Evolutionary conservation across 2,797 vertebrate species (phyloP), one percentile per base, ranked within the genome.

Genomic region (Sebastes taczanowskii): DNA sequence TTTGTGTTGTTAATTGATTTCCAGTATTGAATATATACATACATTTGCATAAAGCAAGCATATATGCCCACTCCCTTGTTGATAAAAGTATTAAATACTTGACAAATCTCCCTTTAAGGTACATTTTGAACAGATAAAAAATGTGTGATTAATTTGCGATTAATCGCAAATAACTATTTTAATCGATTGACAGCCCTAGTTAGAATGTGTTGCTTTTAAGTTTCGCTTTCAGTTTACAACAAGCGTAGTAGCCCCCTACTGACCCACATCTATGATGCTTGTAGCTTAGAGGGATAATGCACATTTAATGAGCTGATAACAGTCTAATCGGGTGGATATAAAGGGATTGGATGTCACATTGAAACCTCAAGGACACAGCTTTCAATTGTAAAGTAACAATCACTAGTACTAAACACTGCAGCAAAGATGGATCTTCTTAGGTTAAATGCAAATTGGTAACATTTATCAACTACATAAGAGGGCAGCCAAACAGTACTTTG

Each of bases 401-500:
- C 59, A 53, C 32, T 4, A 10, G 38, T 32, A 32, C n/a, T 74
- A 59, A 66, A 76, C 52, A 46, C 27, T 38, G 59, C 66, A 83
- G 56, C 64, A 80, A 63, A 60, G 6, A 62, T 67, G 67, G 64
- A 62, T 81, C 61, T 81, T 76, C 66, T 71, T 74, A 76, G 16
- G 30, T 76, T 65, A 22, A 63, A 71, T 52, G 77, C 77, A 86
- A 88, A 81, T 23, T 89, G 70, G 72, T 64, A 83, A 52, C 67
- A 86, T 76, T 77, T 71, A 32, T 81, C 60, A 82, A 23, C 61
- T 59, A 53, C 55, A 71, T 78, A 84, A 74, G 62, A 78, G 32
- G 14, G 38, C 66, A 79, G 78, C 80, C 78, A 89, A 87, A 78
- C 58, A 77, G 30, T 16, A 71, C 68, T 86, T 81, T 78, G 62